Conservation (phyloP, 2,888 invertebrate species). For the Polydrusus cervinus region DNA sequence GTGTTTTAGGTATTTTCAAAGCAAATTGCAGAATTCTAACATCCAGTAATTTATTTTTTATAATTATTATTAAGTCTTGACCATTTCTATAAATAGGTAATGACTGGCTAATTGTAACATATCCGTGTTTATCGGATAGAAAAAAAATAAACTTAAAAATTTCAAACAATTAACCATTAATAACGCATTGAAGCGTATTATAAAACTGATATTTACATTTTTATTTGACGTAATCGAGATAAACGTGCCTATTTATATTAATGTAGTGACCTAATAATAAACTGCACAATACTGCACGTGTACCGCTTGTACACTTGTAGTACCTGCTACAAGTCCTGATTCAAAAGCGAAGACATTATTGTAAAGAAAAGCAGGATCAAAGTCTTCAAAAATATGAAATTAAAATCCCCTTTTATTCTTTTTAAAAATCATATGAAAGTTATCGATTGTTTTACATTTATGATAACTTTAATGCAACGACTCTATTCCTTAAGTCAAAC, state of each 20-base stretch:
- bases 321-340: not conserved
- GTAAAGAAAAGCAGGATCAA: not conserved
- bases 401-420: too few relatives aligned
- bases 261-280: slow-evolving; percentile 2
- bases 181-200: slow-evolving; percentile 40
- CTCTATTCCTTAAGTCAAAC: too few relatives aligned
- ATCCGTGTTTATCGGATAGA: slow-evolving; percentile 30
- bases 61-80: too few relatives aligned
- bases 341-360: not conserved
- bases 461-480: too few relatives aligned
- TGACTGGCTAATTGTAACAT: slow-evolving; percentile 15
- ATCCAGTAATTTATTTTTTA: too few relatives aligned
- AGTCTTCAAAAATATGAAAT: not conserved
- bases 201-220: slow-evolving; percentile 42
- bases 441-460: too few relatives aligned
- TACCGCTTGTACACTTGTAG: not conserved
- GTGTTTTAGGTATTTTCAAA: too few relatives aligned
- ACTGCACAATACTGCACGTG: not conserved
- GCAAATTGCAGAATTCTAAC: too few relatives aligned
- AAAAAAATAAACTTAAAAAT: slow-evolving; percentile 32
- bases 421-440: too few relatives aligned
- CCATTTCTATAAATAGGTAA: slow-evolving; percentile 11
- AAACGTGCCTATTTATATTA: not conserved
- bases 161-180: slow-evolving; percentile 41
- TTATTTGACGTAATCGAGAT: slow-evolving; percentile 32